Evolutionary conservation across 2,888 invertebrate genomes (phyloP).

Genomic region (Euproctis similis): DNA sequence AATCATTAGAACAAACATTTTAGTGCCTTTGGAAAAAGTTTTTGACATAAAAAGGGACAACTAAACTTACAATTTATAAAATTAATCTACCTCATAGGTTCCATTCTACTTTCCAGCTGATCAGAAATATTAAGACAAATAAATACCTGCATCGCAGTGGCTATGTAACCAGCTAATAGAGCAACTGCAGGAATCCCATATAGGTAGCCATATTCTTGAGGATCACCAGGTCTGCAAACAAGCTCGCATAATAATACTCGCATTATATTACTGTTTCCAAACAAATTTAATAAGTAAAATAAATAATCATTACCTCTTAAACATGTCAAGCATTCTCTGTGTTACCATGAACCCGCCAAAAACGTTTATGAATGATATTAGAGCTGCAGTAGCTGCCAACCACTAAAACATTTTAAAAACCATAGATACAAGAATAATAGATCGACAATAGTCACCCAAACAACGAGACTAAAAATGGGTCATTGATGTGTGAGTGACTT

Average conservation of each 20-base stretch:
- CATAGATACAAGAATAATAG: too few species aligned
- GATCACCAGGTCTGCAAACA: conserved; percentile 81
- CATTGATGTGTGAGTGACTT: too few species aligned
- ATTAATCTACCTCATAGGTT: too few species aligned
- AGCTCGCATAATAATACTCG: neutral
- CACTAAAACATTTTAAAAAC: too few species aligned
- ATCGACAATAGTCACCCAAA: too few species aligned
- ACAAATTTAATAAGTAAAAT: neutral
- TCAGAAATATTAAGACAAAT: too few species aligned
- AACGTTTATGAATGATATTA: conserved; percentile 92
- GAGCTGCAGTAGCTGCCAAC: conserved; percentile 87
- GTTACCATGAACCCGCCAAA: conserved; percentile 94
- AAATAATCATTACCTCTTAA: conserved; percentile 77
- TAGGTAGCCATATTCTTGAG: conserved; percentile 88
- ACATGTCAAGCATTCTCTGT: conserved; percentile 95
- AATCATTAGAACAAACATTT: too few species aligned
- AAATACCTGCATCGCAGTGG: conserved; percentile 75
- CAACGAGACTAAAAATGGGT: too few species aligned
- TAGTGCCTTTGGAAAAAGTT: too few species aligned
- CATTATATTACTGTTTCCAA: neutral
- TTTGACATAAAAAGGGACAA: too few species aligned
- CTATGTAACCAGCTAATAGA: conserved; percentile 80
- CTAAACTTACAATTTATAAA: too few species aligned
- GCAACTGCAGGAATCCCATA: conserved; percentile 86
- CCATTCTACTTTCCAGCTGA: too few species aligned